Percentiles rank a stretch among this genome's conserved stretches.
These are phyloP conservation scores for Tragopan temminckii DNA, from an alignment of 2,797 vertebrate species.

Conservation along the genomic window DNA sequence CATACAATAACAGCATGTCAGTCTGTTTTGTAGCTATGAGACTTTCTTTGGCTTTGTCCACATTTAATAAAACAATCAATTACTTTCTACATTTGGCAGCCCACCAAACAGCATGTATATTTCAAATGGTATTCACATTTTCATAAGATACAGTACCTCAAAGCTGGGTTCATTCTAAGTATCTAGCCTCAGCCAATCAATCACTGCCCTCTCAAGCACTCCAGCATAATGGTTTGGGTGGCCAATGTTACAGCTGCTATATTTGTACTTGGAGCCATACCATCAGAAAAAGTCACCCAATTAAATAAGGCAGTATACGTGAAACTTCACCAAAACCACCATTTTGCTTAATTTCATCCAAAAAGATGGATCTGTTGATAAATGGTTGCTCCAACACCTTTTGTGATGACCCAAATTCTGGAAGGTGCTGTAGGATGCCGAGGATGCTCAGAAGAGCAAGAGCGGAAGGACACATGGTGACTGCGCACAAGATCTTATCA, in stretches of 20 bases:
- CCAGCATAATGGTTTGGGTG: not conserved
- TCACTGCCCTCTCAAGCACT: not conserved
- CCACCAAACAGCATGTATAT: not conserved
- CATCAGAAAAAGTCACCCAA: not conserved
- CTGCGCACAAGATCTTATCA: not conserved
- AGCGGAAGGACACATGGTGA: not conserved
- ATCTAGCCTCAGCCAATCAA: not conserved
- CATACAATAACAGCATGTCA: not conserved
- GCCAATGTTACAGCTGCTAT: not conserved
- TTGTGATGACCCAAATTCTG: not conserved
- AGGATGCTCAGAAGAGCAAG: not conserved
- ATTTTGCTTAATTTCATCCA: not conserved
- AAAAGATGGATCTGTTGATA: not conserved
- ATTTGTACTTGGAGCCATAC: not conserved
- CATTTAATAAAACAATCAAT: not conserved
- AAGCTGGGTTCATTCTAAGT: not conserved
- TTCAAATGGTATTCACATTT: not conserved
- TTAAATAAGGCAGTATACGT: not conserved
- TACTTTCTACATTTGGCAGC: not conserved
- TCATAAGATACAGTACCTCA: not conserved
- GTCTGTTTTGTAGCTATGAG: not conserved
- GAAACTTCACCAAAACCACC: not conserved
- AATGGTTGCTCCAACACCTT: not conserved
- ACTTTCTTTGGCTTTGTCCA: not conserved
- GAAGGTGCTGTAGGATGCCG: not conserved